These are phyloP conservation scores for Molothrus aeneus DNA, from an alignment of 2,797 vertebrate species.

Conservation along the genomic window DNA sequence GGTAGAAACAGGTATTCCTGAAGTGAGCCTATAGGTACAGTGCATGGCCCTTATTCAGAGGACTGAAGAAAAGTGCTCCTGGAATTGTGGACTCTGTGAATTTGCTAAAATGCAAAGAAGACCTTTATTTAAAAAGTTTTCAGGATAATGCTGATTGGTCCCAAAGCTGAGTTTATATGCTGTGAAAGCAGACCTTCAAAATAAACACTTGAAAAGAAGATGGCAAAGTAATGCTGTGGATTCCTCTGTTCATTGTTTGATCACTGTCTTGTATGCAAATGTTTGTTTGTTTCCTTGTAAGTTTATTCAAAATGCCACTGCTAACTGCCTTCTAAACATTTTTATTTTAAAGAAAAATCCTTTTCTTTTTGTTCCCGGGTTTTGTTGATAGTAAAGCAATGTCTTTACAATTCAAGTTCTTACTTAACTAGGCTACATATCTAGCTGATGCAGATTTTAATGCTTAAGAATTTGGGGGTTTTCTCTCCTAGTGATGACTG, in stretches of 20 bases:
- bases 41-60: neutral
- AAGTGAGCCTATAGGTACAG: neutral
- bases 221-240: neutral
- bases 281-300: neutral
- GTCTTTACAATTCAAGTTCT: neutral
- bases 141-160: neutral
- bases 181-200: neutral
- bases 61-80: conserved; percentile 24
- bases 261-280: neutral
- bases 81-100: neutral
- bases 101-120: neutral
- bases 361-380: neutral
- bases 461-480: neutral
- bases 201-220: neutral
- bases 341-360: neutral
- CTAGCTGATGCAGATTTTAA: neutral
- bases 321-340: neutral
- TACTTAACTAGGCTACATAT: neutral
- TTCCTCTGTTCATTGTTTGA: neutral
- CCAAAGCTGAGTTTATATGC: neutral
- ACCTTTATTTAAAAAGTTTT: neutral
- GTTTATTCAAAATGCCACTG: neutral
- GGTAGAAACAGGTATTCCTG: conserved; percentile 39
- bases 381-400: neutral
- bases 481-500: neutral